phyloP scores from a whole-genome alignment of 2,888 invertebrate species.

The Epsilonema sp. region DNA sequence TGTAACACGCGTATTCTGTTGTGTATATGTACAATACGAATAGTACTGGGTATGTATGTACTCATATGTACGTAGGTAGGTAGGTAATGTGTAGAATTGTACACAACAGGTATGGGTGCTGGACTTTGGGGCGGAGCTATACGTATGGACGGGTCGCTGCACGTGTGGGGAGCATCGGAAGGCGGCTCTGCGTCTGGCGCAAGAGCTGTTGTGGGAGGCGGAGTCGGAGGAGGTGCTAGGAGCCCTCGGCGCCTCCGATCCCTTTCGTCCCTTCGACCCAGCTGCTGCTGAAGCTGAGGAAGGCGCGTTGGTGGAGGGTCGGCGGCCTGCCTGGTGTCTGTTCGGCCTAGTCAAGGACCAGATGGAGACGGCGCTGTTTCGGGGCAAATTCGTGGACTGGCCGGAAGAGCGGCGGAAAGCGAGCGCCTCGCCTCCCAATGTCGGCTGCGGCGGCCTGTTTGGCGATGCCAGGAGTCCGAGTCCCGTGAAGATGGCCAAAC shows the following conservation, averaged over 20 bases:
- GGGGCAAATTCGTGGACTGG: constrained; percentile 87
- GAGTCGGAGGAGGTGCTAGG: too few relatives aligned
- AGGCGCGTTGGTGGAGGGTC: background rate
- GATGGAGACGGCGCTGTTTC: constrained; percentile 75
- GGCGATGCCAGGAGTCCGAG: background rate
- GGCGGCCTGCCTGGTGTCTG: constrained; percentile 60
- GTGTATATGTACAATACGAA: too few relatives aligned
- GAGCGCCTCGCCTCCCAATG: constrained; percentile 26
- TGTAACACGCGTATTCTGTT: too few relatives aligned
- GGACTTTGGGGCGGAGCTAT: constrained; percentile 81
- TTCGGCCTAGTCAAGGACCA: constrained; percentile 71
- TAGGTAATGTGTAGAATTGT: constrained; percentile 62
- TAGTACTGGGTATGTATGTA: constrained; percentile 46
- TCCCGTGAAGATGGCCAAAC: background rate
- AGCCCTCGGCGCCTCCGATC: background rate
- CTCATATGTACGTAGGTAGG: constrained; percentile 79
- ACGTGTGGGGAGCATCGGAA: constrained; percentile 51
- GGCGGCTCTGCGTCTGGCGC: constrained; percentile 52
- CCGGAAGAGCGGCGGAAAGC: constrained; percentile 66
- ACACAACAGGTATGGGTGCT: constrained; percentile 60
- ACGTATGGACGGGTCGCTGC: constrained; percentile 79
- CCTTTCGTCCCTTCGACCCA: constrained; percentile 35
- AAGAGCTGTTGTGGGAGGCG: constrained; percentile 60
- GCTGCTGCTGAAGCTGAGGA: constrained; percentile 9
- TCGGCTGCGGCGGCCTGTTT: too few relatives aligned